phyloP scores from a whole-genome alignment of 2,888 invertebrate genomes.

The Salticus scenicus region DNA sequence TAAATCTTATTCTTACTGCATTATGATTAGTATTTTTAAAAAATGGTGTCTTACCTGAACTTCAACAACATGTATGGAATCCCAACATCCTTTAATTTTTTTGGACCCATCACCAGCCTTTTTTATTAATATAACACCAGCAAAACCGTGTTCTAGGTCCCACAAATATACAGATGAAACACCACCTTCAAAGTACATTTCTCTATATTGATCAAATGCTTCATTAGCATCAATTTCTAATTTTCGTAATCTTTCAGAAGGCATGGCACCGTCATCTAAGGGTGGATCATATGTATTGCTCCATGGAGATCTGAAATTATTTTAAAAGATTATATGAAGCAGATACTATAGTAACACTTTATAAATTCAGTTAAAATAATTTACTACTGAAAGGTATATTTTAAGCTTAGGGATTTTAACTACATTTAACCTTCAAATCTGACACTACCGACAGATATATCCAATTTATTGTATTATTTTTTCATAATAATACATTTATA shows the following conservation, averaged over 20 bases:
- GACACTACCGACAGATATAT: too few species aligned
- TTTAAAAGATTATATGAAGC: too few species aligned
- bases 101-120: slow-evolving; percentile 99
- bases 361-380: too few species aligned
- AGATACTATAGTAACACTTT: too few species aligned
- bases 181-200: slow-evolving; percentile 99
- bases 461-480: too few species aligned
- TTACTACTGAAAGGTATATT: too few species aligned
- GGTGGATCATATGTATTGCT: slow-evolving; percentile 99
- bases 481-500: too few species aligned
- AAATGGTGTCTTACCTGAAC: slow-evolving; percentile 84
- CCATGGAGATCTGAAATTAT: slow-evolving; percentile 94
- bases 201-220: slow-evolving; percentile 98
- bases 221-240: slow-evolving; percentile 98
- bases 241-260: slow-evolving; percentile 94
- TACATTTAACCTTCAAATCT: too few species aligned
- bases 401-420: too few species aligned
- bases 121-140: slow-evolving; percentile 97
- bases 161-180: slow-evolving; percentile 99
- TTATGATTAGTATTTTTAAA: too few species aligned
- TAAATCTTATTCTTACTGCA: too few species aligned
- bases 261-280: slow-evolving; percentile 98
- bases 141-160: slow-evolving; percentile 98
- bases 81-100: slow-evolving; percentile 99
- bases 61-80: slow-evolving; percentile 99